phyloP scores from a whole-genome alignment of 2,113 vertebrate species.

The Artemisiospiza belli region DNA sequence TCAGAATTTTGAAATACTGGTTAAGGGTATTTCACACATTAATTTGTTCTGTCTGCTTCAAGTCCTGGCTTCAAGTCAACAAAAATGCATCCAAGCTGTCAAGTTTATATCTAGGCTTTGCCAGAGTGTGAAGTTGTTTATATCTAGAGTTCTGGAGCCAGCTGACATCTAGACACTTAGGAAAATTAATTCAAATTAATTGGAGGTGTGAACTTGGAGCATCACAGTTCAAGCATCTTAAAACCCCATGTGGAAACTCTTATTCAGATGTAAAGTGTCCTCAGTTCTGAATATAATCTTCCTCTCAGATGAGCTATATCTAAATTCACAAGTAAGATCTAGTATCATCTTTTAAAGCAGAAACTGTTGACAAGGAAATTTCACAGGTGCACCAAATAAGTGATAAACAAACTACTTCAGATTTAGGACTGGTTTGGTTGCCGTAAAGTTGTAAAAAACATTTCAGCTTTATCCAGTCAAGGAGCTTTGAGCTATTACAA shows the following conservation, averaged over 20 bases:
- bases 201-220: conserved; percentile 64
- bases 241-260: conserved; percentile 64
- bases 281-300: conserved; percentile 64
- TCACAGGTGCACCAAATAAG: conserved; percentile 63
- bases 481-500: neutral
- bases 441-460: neutral
- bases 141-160: conserved; percentile 60
- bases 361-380: conserved; percentile 64
- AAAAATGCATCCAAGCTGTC: conserved; percentile 64
- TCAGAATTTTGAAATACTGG: conserved; percentile 23
- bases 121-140: conserved; percentile 68
- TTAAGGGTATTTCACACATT: conserved; percentile 54
- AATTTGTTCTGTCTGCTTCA: conserved; percentile 59
- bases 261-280: conserved; percentile 65
- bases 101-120: conserved; percentile 67
- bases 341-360: conserved; percentile 49
- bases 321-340: conserved; percentile 58
- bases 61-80: conserved; percentile 61
- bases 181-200: conserved; percentile 71
- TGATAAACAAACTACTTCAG: conserved; percentile 70
- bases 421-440: conserved; percentile 55
- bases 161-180: conserved; percentile 65
- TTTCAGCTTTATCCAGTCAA: neutral
- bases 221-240: conserved; percentile 48
- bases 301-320: conserved; percentile 35